Conservation (phyloP, 2,797 vertebrate species). For the Melanotaenia nigrans region DNA sequence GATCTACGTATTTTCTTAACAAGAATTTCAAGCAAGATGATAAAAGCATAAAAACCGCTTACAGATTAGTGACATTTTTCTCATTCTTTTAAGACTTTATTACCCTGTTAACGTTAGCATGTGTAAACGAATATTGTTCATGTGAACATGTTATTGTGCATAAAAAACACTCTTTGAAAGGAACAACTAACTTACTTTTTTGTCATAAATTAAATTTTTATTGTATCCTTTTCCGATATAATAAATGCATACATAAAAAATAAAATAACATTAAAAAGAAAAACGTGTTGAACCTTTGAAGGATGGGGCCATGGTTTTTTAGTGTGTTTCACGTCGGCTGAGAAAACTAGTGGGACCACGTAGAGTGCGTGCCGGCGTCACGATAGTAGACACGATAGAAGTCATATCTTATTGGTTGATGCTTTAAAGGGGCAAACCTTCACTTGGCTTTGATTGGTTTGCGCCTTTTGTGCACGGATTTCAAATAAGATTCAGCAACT, state of each 20-base stretch:
- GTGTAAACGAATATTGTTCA: rapidly evolving
- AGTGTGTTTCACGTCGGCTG: slow-evolving; percentile 10
- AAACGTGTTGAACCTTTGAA: too few relatives aligned
- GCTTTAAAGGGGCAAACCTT: slow-evolving; percentile 62
- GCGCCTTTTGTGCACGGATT: slow-evolving; percentile 74
- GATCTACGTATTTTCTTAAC: too few relatives aligned
- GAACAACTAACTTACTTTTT: too few relatives aligned
- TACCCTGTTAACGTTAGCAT: too few relatives aligned
- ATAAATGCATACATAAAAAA: too few relatives aligned
- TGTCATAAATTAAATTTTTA: too few relatives aligned
- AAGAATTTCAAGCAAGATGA: too few relatives aligned
- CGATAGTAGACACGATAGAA: rapidly evolving
- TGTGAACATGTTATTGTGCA: neutral
- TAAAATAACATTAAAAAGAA: too few relatives aligned
- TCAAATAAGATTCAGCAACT: slow-evolving; percentile 70
- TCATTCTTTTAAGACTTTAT: too few relatives aligned
- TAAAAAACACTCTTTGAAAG: neutral
- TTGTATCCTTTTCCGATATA: too few relatives aligned
- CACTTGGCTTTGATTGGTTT: slow-evolving; percentile 66
- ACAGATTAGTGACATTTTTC: too few relatives aligned
- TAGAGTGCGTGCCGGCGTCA: slow-evolving; percentile 11
- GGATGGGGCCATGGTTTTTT: neutral
- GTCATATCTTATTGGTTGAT: slow-evolving; percentile 56
- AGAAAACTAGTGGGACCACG: neutral
- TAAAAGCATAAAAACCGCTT: too few relatives aligned